Evolutionary conservation across 1,140 invertebrate species (phyloP), one percentile per base, ranked within the genome.

Genomic region (Micrasema minimum): DNA sequence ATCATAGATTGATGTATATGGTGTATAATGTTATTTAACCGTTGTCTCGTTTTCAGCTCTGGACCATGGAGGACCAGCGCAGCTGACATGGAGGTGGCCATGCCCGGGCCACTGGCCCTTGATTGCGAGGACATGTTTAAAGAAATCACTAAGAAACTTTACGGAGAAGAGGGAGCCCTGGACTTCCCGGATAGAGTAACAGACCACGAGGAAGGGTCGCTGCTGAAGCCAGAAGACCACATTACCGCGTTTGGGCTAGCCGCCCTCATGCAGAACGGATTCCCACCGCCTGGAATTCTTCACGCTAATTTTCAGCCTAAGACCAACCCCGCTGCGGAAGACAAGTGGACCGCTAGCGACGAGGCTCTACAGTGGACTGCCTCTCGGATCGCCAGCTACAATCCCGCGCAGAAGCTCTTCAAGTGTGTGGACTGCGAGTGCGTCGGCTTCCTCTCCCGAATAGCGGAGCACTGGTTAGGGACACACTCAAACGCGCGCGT

Each of bases 131-230:
- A 85, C 76, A 85, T 85, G 83, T 85, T 93, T 80, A 94, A 95
- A 82, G 93, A 96, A 86, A 95, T 95, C 76, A 95, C 93, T 46
- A 89, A 93, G 77, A 96, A 96, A 85, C 85, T 95, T 51, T 96
- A 96, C 80, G 93, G 93, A 59, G 93, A 94, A 79, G 93, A 94
- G 83, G 88, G 88, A 69, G 83, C 76, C 57, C 84, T 82, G 26
- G 83, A 84, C 76, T 85, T 84, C 77, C 84, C 78, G 41, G 82
- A 83, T 43, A 75, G 81, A 18, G 67, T 79, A 45, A 61, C 80
- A 53, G 86, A 87, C 67, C 82, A 81, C 75, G 82, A 83, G 59
- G 81, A 80, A 48, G 80, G 77, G 57, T 85, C 86, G 51, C 81
- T 87, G 57, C 77, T 89, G 71, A 89, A 89, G 69, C 87, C 87